Conservation (phyloP, 2,797 vertebrate species). For the Onychomys leucogaster region DNA sequence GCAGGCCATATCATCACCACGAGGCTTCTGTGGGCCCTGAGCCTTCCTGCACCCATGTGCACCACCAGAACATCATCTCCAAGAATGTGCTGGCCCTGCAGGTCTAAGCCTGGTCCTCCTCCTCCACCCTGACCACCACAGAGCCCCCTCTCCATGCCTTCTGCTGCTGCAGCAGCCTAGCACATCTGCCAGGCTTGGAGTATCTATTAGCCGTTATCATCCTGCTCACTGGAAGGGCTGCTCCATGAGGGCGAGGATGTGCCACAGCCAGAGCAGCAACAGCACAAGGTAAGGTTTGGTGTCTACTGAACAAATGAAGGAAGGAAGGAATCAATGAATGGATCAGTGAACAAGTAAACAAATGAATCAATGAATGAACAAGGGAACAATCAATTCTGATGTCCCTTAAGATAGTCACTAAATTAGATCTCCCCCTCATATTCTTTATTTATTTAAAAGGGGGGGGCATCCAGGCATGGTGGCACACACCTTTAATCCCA, state of each 20-base stretch:
- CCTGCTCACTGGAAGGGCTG: not conserved
- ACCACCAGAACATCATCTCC: not conserved
- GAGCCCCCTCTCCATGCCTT: not conserved
- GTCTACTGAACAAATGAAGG: not conserved
- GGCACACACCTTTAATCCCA: not conserved
- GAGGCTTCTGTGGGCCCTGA: fast-evolving
- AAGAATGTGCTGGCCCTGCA: not conserved
- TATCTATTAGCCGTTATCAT: not conserved
- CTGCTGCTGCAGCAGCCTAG: not conserved
- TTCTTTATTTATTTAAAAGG: slow-evolving; percentile 3
- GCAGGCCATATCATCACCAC: not conserved
- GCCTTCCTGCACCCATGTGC: not conserved
- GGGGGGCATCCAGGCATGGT: not conserved
- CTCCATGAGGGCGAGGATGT: not conserved
- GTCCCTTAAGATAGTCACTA: not conserved
- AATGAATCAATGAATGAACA: not conserved
- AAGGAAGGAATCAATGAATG: not conserved
- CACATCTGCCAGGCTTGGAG: too few relatives aligned
- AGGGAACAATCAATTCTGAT: not conserved
- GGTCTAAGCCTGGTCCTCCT: fast-evolving
- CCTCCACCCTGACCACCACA: not conserved
- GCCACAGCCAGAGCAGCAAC: not conserved
- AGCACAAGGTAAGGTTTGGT: not conserved
- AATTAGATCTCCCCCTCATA: not conserved
- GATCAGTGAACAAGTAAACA: not conserved